Conservation (phyloP, 2,113 vertebrate genomes). For the Mormyrus iriodes region DNA sequence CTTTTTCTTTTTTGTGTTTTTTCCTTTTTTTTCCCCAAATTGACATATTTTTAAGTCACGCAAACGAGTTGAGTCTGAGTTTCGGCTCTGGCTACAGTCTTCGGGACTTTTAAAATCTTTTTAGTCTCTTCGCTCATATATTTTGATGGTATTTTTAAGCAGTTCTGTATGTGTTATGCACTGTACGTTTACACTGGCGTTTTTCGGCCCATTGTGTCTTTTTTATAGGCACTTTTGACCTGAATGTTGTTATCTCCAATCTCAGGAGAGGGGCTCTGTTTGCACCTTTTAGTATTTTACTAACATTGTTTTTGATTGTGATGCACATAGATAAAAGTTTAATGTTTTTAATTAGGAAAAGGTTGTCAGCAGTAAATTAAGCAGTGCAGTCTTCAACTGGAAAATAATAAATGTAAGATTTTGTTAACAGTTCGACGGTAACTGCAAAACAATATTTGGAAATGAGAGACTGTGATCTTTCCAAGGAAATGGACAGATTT, state of each 20-base stretch:
- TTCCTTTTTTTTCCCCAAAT: background rate
- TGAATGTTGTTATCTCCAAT: background rate
- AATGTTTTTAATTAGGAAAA: background rate
- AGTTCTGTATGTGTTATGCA: background rate
- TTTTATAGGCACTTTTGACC: background rate
- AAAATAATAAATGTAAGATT: background rate
- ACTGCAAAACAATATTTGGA: background rate
- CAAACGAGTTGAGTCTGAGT: background rate
- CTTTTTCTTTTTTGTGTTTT: slow-evolving; percentile 19
- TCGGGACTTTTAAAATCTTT: background rate
- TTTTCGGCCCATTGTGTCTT: background rate
- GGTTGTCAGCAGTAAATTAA: background rate
- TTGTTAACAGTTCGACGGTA: background rate
- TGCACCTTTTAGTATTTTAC: background rate
- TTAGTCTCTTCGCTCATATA: background rate
- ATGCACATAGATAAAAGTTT: background rate
- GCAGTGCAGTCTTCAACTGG: background rate
- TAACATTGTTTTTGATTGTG: background rate
- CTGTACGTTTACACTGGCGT: background rate
- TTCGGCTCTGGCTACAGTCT: background rate
- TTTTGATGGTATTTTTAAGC: background rate
- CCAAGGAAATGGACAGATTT: background rate
- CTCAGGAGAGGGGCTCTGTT: background rate
- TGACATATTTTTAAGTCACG: slow-evolving; percentile 24
- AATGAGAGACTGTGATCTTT: background rate